phyloP scores from a whole-genome alignment of 2,113 vertebrate species.

The Hippoglossus stenolepis region DNA sequence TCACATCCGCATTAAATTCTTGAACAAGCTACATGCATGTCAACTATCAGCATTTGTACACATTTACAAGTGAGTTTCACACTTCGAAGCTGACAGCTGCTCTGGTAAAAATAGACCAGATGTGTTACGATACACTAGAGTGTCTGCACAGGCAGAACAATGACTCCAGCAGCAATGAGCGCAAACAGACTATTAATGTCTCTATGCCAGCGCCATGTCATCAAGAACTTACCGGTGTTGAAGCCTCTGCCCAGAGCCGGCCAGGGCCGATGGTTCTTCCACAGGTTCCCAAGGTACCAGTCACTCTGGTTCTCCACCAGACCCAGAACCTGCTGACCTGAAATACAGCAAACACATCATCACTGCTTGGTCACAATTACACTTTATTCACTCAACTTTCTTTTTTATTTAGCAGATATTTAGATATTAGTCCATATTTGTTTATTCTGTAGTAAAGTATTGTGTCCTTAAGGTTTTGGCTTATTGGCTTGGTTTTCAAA shows the following conservation, averaged over 20 bases:
- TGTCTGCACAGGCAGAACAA: neutral
- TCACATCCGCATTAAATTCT: neutral
- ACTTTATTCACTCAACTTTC: no score
- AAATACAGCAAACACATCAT: conserved; percentile 26
- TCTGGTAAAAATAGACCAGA: neutral
- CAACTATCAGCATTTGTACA: neutral
- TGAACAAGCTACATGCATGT: neutral
- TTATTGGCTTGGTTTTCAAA: no score
- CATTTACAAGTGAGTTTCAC: neutral
- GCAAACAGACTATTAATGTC: neutral
- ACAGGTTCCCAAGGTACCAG: conserved; percentile 98
- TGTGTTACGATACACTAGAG: neutral
- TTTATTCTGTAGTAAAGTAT: no score
- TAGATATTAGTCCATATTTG: no score
- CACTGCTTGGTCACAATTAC: no score
- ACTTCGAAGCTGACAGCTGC: neutral
- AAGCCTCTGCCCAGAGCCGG: conserved; percentile 95
- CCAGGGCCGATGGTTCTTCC: conserved; percentile 99
- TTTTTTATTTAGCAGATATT: no score
- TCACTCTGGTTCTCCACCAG: conserved; percentile 99
- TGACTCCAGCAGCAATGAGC: neutral
- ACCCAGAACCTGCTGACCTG: conserved; percentile 97
- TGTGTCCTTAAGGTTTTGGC: no score
- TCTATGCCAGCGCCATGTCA: neutral
- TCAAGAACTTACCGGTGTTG: conserved; percentile 89